phyloP scores from a whole-genome alignment of 92 coral and sea anemone genomes.

The Zoanthus sociatus region DNA sequence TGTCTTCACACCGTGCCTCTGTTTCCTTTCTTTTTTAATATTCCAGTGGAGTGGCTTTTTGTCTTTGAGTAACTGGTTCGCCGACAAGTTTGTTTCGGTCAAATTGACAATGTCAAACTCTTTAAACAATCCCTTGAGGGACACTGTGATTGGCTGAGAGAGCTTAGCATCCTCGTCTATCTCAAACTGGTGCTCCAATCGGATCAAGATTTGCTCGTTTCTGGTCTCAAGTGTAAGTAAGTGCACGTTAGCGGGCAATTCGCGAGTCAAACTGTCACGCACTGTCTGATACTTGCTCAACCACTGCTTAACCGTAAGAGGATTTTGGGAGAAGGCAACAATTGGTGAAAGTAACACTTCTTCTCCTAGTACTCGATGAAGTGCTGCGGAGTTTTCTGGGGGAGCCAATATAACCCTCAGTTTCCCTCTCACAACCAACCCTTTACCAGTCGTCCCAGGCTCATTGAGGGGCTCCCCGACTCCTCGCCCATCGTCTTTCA shows the following conservation, averaged over 20 bases:
- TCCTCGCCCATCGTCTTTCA: conserved; percentile 92
- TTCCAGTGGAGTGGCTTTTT: conserved; percentile 86
- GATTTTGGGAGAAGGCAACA: conserved; percentile 74
- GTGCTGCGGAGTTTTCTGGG: conserved; percentile 78
- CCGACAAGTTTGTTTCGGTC: conserved; percentile 90
- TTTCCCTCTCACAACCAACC: conserved; percentile 94
- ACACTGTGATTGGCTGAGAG: conserved; percentile 82
- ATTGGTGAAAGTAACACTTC: conserved; percentile 82
- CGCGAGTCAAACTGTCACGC: conserved; percentile 82
- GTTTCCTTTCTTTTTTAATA: conserved; percentile 49
- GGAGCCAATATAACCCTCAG: conserved; percentile 80
- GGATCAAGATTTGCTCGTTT: conserved; percentile 73
- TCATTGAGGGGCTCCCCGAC: conserved; percentile 94
- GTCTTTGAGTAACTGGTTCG: conserved; percentile 81
- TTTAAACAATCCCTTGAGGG: conserved; percentile 78
- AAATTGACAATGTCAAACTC: conserved; percentile 79
- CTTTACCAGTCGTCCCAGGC: conserved; percentile 82
- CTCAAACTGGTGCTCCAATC: conserved; percentile 96
- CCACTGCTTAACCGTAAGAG: conserved; percentile 76
- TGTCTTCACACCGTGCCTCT: conserved; percentile 29
- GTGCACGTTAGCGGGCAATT: conserved; percentile 90
- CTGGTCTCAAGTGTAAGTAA: conserved; percentile 88
- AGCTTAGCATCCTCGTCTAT: conserved; percentile 88
- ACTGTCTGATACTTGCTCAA: conserved; percentile 72
- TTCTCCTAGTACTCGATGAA: conserved; percentile 92